These are phyloP conservation scores for Andrena bicolor DNA, from an alignment of 2,888 invertebrate species.

Conservation along the genomic window DNA sequence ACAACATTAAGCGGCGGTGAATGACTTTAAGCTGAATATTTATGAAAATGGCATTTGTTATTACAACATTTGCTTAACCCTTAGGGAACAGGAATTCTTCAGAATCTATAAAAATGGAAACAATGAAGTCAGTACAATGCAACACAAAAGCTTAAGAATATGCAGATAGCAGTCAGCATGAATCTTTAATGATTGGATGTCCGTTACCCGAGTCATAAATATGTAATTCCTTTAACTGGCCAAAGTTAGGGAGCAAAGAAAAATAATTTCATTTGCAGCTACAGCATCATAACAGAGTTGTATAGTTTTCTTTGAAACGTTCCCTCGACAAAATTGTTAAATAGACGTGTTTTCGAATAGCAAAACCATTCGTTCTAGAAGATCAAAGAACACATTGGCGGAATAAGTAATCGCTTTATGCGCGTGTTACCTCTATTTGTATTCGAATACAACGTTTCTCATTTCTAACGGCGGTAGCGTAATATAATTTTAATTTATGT, in stretches of 20 bases:
- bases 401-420: slow-evolving; percentile 17
- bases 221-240: background rate
- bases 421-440: slow-evolving; percentile 2
- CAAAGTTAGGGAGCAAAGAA: background rate
- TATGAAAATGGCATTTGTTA: background rate
- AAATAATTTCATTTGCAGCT: no score
- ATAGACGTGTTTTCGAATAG: background rate
- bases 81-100: no score
- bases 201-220: background rate
- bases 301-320: no score
- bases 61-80: background rate
- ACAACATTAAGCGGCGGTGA: background rate
- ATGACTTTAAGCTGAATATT: background rate
- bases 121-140: background rate
- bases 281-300: no score
- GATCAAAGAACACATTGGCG: background rate
- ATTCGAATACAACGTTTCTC: background rate
- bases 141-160: background rate
- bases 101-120: background rate
- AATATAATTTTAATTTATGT: slow-evolving; percentile 30
- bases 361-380: background rate
- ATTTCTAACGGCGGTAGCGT: slow-evolving; percentile 11
- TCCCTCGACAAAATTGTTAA: background rate
- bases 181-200: background rate
- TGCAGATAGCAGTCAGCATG: background rate